Base-by-base conservation (phyloP, 2,888 invertebrate species). In the Opisthograptis luteolata region DNA sequence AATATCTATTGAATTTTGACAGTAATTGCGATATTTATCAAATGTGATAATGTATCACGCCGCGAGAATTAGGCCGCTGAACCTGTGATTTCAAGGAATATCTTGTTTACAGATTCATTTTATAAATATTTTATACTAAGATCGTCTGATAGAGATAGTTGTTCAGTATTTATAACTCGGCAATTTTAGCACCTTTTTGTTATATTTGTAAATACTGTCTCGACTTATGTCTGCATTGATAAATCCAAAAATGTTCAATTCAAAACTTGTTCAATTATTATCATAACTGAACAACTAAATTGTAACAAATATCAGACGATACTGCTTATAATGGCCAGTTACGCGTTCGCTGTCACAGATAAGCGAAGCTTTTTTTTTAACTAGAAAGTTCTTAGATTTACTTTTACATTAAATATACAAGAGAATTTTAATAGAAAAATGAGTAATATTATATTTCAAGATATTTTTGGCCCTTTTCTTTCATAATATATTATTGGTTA, bases 401-500 rank as follows among this genome's bases (percentile, higher is more conserved):
- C 10, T 37, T 25, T 37, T 37, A 37, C 17, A 24, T 13, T 1
- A n/a, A n/a, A n/a, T n/a, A 37, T 34, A 13, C 15, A 25, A 25
- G 37, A 15, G n/a, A 25, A 20, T 10, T 20, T 3, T 8, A 17
- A 15, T 25, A 36, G 37, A 25, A 24, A 25, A 17, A 17, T 5
- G 32, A 3, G 6, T 25, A 22, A 25, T 15, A 15, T 15, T 25
- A 9, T 15, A 25, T 37, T 25, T 25, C 37, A 37, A 37, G 37
- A 25, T 25, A 25, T 14, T 10, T 25, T 37, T 37, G 37, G 37
- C 37, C 37, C 37, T n/a, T 27, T 14, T 22, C 3, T n/a, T 36
- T 24, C 24, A 24, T 36, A 36, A 5, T n/a, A n/a, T n/a, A n/a
- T n/a, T n/a, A 36, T 35, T 13, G 34, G 34, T 35, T 35, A 35